A percentile compares a stretch with the other conserved stretches of the same genome.
Evolutionary conservation across 2,888 invertebrate genomes (phyloP).

Genomic region (Tenthredo amoena): DNA sequence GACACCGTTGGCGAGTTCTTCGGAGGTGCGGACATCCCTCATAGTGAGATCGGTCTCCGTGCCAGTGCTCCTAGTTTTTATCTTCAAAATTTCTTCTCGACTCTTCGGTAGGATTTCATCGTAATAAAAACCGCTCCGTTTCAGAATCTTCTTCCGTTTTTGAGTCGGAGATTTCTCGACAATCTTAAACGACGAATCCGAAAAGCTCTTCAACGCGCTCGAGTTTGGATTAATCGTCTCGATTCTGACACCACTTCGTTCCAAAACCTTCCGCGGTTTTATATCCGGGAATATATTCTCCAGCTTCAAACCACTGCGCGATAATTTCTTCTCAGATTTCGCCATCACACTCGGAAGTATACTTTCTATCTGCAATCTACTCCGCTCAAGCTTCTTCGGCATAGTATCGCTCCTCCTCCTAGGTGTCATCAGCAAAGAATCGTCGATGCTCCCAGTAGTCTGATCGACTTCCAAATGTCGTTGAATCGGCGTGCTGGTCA

Average conservation of each 20-base stretch:
- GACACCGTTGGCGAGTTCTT: conserved; percentile 68
- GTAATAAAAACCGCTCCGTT: conserved; percentile 40
- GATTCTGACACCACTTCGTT: conserved; percentile 32
- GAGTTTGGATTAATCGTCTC: conserved; percentile 47
- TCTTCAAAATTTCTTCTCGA: conserved; percentile 45
- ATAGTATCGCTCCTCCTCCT: conserved; percentile 57
- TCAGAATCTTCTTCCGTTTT: background rate
- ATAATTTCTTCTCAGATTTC: conserved; percentile 26
- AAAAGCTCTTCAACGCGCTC: background rate
- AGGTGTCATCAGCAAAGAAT: conserved; percentile 54
- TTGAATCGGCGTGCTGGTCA: conserved; percentile 70
- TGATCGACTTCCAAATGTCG: conserved; percentile 47
- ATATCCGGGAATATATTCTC: conserved; percentile 51
- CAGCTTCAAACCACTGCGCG: conserved; percentile 43
- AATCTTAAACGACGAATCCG: background rate
- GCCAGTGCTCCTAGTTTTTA: conserved; percentile 58
- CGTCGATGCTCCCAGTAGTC: conserved; percentile 54
- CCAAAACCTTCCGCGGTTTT: conserved; percentile 27
- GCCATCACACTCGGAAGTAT: conserved; percentile 37
- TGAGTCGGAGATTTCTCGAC: background rate
- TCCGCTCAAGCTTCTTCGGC: conserved; percentile 53
- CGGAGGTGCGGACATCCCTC: conserved; percentile 67
- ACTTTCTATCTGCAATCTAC: conserved; percentile 50
- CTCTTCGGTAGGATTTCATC: conserved; percentile 37
- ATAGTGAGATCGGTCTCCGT: conserved; percentile 74